Evolutionary conservation across 2,113 vertebrate genomes (phyloP).

Genomic region (Pseudopodoces humilis): DNA sequence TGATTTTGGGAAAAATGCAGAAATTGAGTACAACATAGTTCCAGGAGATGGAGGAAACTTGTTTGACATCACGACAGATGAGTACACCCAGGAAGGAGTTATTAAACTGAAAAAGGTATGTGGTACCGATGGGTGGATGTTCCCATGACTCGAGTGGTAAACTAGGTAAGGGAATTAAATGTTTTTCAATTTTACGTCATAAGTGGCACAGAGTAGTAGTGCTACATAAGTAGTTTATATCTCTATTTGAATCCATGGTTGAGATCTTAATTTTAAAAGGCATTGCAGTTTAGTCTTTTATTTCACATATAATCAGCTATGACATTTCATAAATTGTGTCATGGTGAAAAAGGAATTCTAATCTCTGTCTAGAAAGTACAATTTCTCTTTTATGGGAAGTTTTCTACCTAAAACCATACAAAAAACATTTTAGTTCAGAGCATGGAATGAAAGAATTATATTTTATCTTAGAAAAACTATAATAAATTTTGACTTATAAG

Average conservation of each 20-base stretch:
- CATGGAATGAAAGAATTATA: not conserved
- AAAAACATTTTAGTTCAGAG: not conserved
- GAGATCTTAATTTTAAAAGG: not conserved
- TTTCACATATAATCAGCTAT: not conserved
- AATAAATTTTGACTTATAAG: not conserved
- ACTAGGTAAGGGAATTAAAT: not conserved
- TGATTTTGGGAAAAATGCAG: constrained; percentile 91
- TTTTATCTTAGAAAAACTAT: not conserved
- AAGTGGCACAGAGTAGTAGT: not conserved
- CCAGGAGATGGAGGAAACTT: constrained; percentile 93
- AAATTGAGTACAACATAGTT: constrained; percentile 95
- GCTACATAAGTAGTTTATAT: not conserved
- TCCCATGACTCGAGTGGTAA: not conserved
- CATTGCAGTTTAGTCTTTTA: not conserved
- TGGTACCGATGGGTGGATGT: not conserved
- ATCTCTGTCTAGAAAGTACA: not conserved
- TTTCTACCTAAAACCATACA: not conserved
- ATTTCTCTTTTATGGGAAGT: not conserved
- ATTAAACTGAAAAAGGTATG: constrained; percentile 91
- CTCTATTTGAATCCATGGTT: not conserved
- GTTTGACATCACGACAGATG: constrained; percentile 94
- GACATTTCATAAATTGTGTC: not conserved
- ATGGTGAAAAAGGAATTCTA: not conserved
- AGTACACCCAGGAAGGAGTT: constrained; percentile 92
- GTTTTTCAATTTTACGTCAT: not conserved